phyloP scores from a whole-genome alignment of 2,888 invertebrate species.

The Brachylomia viminalis region DNA sequence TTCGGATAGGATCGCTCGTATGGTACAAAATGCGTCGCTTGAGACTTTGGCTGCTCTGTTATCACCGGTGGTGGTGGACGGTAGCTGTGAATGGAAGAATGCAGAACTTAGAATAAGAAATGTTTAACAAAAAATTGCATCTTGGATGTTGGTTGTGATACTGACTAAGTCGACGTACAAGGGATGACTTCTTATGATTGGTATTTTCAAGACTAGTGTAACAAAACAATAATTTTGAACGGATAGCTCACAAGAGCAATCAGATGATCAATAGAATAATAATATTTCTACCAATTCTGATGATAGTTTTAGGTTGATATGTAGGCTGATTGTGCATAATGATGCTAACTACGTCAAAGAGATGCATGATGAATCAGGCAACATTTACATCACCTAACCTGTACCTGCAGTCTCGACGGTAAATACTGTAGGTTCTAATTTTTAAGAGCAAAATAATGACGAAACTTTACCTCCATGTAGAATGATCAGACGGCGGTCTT shows the following conservation, averaged over 20 bases:
- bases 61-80: slow-evolving; percentile 97
- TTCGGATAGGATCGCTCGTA: slow-evolving; percentile 97
- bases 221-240: background rate
- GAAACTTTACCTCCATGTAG: slow-evolving; percentile 87
- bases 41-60: slow-evolving; percentile 96
- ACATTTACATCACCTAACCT: background rate
- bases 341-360: background rate
- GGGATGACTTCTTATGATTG: background rate
- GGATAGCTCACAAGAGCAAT: background rate
- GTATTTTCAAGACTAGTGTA: background rate
- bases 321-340: background rate
- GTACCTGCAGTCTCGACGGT: background rate
- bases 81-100: slow-evolving; percentile 85
- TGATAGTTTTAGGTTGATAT: background rate
- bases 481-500: slow-evolving; percentile 92
- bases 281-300: background rate
- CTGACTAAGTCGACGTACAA: background rate
- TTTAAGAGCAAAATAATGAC: background rate
- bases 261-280: background rate
- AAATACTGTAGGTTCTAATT: background rate
- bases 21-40: slow-evolving; percentile 95
- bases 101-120: background rate
- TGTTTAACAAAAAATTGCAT: background rate
- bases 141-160: background rate
- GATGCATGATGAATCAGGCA: background rate